These are phyloP conservation scores for Platynereis dumerilii DNA, from an alignment of 2,888 invertebrate species.

Conservation along the genomic window DNA sequence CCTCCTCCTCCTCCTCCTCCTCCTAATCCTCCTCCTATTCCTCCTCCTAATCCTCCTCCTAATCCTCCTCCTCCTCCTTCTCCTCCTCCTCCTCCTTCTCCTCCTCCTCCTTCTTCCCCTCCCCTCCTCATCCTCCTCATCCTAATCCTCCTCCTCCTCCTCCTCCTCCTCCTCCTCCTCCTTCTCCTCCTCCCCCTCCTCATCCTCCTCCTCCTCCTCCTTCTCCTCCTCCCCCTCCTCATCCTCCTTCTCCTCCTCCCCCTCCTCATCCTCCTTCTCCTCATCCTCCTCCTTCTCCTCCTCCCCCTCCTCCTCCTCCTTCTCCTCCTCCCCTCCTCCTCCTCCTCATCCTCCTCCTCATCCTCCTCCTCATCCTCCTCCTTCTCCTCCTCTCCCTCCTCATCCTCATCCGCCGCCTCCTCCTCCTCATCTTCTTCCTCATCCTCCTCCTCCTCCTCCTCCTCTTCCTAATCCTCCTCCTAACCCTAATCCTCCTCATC, in stretches of 20 bases:
- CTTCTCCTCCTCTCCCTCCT: too few relatives aligned
- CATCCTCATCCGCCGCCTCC: too few relatives aligned
- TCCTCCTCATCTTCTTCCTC: neutral
- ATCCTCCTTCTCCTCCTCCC: too few relatives aligned
- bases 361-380: too few relatives aligned
- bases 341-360: too few relatives aligned
- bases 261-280: too few relatives aligned
- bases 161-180: constrained; percentile 4
- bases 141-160: constrained; percentile 4
- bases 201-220: too few relatives aligned
- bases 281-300: too few relatives aligned
- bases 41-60: too few relatives aligned
- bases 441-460: neutral
- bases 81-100: constrained; percentile 2
- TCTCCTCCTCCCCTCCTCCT: neutral
- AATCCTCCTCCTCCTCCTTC: constrained; percentile 1
- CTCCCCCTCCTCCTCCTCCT: constrained; percentile 2
- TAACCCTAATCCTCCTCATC: neutral
- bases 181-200: neutral
- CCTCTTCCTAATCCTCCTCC: neutral
- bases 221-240: too few relatives aligned
- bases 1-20: constrained; percentile 4
- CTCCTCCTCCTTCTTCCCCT: neutral
- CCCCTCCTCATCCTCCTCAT: too few relatives aligned
- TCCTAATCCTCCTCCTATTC: neutral